Conservation (phyloP, 2,888 invertebrate genomes). For the Harpagoxenus sublaevis region DNA sequence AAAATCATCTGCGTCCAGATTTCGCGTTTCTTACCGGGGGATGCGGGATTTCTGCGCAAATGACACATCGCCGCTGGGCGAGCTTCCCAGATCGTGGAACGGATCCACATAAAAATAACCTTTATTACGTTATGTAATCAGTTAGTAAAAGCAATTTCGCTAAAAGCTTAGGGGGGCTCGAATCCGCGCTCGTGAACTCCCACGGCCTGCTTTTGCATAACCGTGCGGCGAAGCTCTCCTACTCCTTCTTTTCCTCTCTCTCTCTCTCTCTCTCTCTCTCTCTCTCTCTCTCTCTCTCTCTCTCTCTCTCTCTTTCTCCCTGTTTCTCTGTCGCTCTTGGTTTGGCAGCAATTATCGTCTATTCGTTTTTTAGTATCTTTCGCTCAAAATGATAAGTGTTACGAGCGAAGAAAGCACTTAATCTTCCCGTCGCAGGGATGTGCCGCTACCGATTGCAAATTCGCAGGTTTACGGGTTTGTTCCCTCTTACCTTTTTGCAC, state of each 20-base stretch:
- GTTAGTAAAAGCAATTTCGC: slow-evolving; percentile 77
- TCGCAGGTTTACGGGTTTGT: slow-evolving; percentile 56
- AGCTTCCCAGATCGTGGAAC: slow-evolving; percentile 58
- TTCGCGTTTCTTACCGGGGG: slow-evolving; percentile 36
- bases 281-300: slow-evolving; percentile 3
- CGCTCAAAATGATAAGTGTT: slow-evolving; percentile 70
- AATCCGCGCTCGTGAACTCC: slow-evolving; percentile 51
- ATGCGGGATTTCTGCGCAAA: slow-evolving; percentile 19
- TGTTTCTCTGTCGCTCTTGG: slow-evolving; percentile 34
- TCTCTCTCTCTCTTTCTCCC: not conserved
- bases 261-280: slow-evolving; percentile 7
- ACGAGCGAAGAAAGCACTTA: slow-evolving; percentile 68
- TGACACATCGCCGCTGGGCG: slow-evolving; percentile 64
- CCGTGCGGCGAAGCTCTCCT: slow-evolving; percentile 61
- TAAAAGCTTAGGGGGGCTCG: slow-evolving; percentile 72
- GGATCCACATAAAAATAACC: slow-evolving; percentile 69
- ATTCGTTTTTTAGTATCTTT: slow-evolving; percentile 68
- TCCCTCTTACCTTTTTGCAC: not conserved
- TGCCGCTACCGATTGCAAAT: slow-evolving; percentile 56
- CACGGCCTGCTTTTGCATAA: slow-evolving; percentile 74
- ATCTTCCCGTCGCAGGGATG: slow-evolving; percentile 50
- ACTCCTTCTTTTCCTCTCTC: not conserved
- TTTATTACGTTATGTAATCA: slow-evolving; percentile 77
- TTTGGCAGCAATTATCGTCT: slow-evolving; percentile 71
- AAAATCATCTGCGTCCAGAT: slow-evolving; percentile 22